Evolutionary conservation across 2,113 vertebrate species (phyloP).

Genomic region (Artemisiospiza belli): DNA sequence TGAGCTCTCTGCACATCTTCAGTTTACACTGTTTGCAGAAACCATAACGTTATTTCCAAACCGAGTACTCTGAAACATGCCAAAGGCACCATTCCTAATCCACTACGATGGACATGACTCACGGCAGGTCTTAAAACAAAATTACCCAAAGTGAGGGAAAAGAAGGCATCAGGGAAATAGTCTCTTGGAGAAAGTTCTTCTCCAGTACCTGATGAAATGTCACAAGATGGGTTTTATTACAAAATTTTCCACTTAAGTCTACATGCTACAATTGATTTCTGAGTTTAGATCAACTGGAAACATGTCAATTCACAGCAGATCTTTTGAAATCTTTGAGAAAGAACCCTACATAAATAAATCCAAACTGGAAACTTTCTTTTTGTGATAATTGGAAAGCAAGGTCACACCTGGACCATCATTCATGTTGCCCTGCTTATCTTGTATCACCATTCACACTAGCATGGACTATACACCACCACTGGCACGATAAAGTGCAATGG

Average conservation of each 20-base stretch:
- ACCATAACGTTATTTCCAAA: slow-evolving; percentile 57
- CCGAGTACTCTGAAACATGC: slow-evolving; percentile 43
- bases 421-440: not conserved
- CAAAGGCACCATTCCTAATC: slow-evolving; percentile 65
- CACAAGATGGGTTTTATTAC: slow-evolving; percentile 33
- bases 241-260: slow-evolving; percentile 19
- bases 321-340: not conserved
- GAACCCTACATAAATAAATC: not conserved
- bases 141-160: slow-evolving; percentile 22
- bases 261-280: slow-evolving; percentile 17
- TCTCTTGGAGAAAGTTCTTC: slow-evolving; percentile 46
- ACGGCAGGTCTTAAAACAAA: slow-evolving; percentile 53
- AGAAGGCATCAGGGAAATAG: slow-evolving; percentile 18
- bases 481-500: not conserved
- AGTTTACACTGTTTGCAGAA: slow-evolving; percentile 50
- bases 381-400: not conserved
- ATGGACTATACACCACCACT: not conserved
- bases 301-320: not conserved
- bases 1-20: slow-evolving; percentile 28
- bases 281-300: slow-evolving; percentile 18
- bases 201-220: slow-evolving; percentile 54
- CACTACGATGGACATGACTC: slow-evolving; percentile 54
- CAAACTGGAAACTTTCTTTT: not conserved
- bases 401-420: not conserved
- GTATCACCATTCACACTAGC: not conserved